phyloP scores from a whole-genome alignment of 2,797 vertebrate species.

The Prionace glauca region DNA sequence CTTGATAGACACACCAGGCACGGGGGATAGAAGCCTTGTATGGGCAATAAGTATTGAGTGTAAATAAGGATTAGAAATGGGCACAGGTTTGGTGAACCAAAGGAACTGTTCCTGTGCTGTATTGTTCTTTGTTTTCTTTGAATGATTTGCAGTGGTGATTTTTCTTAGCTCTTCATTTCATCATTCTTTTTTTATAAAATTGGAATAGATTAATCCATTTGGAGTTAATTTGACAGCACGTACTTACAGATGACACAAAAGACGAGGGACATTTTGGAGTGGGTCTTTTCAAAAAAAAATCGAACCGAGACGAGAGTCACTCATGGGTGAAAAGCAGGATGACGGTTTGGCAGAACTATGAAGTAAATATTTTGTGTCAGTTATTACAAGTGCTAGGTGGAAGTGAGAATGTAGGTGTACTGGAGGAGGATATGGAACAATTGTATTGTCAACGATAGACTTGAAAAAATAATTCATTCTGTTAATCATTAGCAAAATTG shows the following conservation, averaged over 20 bases:
- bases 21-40: too few species aligned
- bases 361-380: slow-evolving; percentile 16
- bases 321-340: neutral
- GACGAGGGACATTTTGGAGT: neutral
- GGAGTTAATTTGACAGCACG: neutral
- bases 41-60: too few species aligned
- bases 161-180: neutral
- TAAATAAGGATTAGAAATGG: too few species aligned
- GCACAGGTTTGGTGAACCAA: too few species aligned
- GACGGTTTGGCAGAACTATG: neutral
- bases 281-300: neutral
- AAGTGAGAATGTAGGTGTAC: neutral
- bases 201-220: neutral
- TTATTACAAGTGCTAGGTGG: neutral
- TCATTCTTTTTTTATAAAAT: neutral
- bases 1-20: too few species aligned
- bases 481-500: neutral
- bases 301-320: neutral
- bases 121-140: neutral
- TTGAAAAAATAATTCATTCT: neutral
- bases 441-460: neutral
- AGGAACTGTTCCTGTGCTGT: too few species aligned
- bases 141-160: neutral
- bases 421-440: neutral
- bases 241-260: neutral